A percentile compares a stretch with the other conserved stretches of the same genome.
phyloP scores from a whole-genome alignment of 1,140 invertebrate species.

The Brachionus koreanus region DNA sequence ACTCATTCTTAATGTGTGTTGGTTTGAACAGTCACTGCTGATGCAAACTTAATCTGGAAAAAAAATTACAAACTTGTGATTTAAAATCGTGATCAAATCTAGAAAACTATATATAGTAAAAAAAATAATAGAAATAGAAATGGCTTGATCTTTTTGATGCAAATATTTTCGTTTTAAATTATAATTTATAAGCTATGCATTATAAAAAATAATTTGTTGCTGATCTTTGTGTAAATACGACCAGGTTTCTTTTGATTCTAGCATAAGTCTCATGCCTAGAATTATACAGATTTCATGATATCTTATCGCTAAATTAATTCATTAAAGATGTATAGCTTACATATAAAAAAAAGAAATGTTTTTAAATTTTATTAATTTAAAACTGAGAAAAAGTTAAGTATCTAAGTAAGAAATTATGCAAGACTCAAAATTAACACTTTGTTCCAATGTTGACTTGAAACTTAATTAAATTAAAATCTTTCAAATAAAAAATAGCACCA shows the following conservation, averaged over 20 bases:
- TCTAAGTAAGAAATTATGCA: too few relatives aligned
- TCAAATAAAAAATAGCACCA: too few relatives aligned
- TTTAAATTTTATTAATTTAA: too few relatives aligned
- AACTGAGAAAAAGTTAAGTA: too few relatives aligned
- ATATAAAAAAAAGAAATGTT: too few relatives aligned
- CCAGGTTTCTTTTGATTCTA: background rate
- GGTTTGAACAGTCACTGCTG: slow-evolving; percentile 44
- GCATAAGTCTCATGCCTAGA: too few relatives aligned
- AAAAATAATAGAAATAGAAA: background rate
- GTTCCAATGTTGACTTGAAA: too few relatives aligned
- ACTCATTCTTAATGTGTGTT: slow-evolving; percentile 7
- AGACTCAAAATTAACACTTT: too few relatives aligned
- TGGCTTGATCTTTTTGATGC: background rate
- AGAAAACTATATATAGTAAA: background rate
- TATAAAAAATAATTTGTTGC: background rate
- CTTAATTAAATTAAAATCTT: too few relatives aligned
- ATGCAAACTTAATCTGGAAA: slow-evolving; percentile 44
- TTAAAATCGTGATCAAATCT: background rate
- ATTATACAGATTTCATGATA: too few relatives aligned
- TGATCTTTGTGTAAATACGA: background rate
- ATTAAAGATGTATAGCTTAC: too few relatives aligned
- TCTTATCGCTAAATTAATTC: too few relatives aligned
- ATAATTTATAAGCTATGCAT: background rate
- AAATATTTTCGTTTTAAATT: background rate
- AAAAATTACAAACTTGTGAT: background rate